These are phyloP conservation scores for Nymphicus hollandicus DNA, from an alignment of 2,113 vertebrate species.

Conservation along the genomic window DNA sequence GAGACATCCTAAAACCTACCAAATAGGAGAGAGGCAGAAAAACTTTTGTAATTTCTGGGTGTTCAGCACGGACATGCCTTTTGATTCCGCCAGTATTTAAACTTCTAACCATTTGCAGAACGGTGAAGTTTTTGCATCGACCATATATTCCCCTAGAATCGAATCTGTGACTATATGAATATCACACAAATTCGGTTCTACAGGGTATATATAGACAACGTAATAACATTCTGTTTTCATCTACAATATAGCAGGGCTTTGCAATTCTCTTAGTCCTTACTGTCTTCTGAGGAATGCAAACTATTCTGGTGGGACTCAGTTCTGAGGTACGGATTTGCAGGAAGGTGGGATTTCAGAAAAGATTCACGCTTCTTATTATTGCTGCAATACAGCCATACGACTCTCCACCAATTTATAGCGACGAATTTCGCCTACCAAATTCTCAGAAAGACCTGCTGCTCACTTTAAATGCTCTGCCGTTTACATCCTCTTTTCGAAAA, in stretches of 20 bases:
- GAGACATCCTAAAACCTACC: slow-evolving; percentile 23
- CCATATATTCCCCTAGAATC: slow-evolving; percentile 99
- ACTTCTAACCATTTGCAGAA: slow-evolving; percentile 70
- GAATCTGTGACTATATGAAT: slow-evolving; percentile 97
- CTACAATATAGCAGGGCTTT: slow-evolving; percentile 53
- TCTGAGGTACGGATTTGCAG: slow-evolving; percentile 32
- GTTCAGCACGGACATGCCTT: slow-evolving; percentile 50
- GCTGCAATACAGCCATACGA: neutral
- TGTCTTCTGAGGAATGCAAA: slow-evolving; percentile 63
- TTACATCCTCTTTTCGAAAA: neutral
- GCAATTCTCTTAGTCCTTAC: slow-evolving; percentile 41
- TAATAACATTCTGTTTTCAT: slow-evolving; percentile 75
- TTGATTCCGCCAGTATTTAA: slow-evolving; percentile 48
- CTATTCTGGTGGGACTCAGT: slow-evolving; percentile 35
- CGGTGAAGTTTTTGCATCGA: slow-evolving; percentile 98
- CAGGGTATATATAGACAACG: slow-evolving; percentile 93
- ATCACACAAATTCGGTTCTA: slow-evolving; percentile 90
- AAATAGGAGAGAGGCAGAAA: slow-evolving; percentile 44
- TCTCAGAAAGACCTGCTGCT: slow-evolving; percentile 35
- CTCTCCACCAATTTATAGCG: slow-evolving; percentile 34
- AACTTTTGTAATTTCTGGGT: slow-evolving; percentile 36
- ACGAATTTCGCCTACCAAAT: slow-evolving; percentile 30
- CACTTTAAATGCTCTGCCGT: neutral
- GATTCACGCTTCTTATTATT: slow-evolving; percentile 6
- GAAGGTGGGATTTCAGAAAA: slow-evolving; percentile 39